phyloP scores from a whole-genome alignment of 2,113 vertebrate species.

The Trinectes maculatus region DNA sequence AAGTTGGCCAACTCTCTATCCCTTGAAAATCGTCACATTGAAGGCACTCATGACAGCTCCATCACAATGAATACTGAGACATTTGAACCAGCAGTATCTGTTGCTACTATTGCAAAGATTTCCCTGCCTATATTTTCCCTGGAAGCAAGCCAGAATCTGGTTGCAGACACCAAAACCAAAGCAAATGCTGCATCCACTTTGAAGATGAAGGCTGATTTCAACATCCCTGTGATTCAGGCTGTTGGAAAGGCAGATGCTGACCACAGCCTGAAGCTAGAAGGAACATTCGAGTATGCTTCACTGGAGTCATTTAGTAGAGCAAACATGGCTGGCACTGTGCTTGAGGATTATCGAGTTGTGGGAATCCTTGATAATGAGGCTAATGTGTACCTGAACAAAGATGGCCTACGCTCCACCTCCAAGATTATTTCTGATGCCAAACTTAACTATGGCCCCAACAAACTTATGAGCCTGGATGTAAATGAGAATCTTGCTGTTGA shows the following conservation, averaged over 20 bases:
- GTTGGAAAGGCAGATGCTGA: constrained; percentile 78
- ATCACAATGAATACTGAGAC: constrained; percentile 83
- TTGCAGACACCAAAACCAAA: constrained; percentile 84
- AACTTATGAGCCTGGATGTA: constrained; percentile 80
- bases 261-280: constrained; percentile 85
- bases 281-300: constrained; percentile 82
- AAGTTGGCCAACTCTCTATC: constrained; percentile 90
- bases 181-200: constrained; percentile 81
- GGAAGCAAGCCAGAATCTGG: constrained; percentile 87
- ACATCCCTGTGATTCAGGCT: constrained; percentile 75
- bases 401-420: constrained; percentile 82
- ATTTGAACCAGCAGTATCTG: constrained; percentile 76
- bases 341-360: constrained; percentile 75
- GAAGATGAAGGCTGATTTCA: constrained; percentile 82
- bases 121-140: constrained; percentile 78
- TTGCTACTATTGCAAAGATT: constrained; percentile 80
- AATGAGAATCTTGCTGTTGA: constrained; percentile 86
- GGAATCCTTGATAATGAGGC: constrained; percentile 83
- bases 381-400: constrained; percentile 84
- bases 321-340: constrained; percentile 80
- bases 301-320: constrained; percentile 82
- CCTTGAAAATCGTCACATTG: constrained; percentile 83
- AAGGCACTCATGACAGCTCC: constrained; percentile 87
- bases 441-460: constrained; percentile 65
- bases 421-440: constrained; percentile 81